A percentile compares a stretch with the other conserved stretches of the same genome.
phyloP scores from a whole-genome alignment of 1,140 invertebrate species.

The Drosophila guanche region DNA sequence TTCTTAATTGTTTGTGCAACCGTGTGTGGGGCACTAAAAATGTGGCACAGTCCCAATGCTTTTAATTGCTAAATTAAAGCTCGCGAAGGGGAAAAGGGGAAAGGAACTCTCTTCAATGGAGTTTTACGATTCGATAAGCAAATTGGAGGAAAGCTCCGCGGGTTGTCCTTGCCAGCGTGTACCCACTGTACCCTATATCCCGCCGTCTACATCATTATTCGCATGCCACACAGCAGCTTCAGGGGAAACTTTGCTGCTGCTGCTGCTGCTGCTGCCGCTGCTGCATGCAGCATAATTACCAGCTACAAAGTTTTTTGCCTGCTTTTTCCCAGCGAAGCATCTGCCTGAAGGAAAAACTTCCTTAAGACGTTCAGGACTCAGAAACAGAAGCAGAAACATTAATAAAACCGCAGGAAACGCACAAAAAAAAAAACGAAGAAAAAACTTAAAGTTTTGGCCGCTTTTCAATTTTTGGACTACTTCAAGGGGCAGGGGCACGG shows the following conservation, averaged over 20 bases:
- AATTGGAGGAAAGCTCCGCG: slow-evolving; percentile 17
- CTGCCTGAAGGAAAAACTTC: slow-evolving; percentile 38
- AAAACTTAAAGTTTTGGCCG: slow-evolving; percentile 62
- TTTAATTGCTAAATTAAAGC: slow-evolving; percentile 38
- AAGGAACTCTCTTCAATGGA: slow-evolving; percentile 2
- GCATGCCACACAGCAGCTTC: slow-evolving; percentile 53
- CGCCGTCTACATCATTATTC: slow-evolving; percentile 62
- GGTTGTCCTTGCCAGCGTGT: slow-evolving; percentile 5
- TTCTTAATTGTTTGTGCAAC: slow-evolving; percentile 70
- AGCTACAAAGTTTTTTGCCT: slow-evolving; percentile 51
- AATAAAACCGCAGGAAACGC: slow-evolving; percentile 54
- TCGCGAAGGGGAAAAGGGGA: background rate
- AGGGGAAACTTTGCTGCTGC: slow-evolving; percentile 38
- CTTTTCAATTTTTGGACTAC: slow-evolving; percentile 66
- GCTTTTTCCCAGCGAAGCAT: slow-evolving; percentile 26
- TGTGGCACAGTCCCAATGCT: slow-evolving; percentile 3
- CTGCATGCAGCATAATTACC: slow-evolving; percentile 71
- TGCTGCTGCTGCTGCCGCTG: too few relatives aligned
- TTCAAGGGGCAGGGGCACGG: slow-evolving; percentile 14
- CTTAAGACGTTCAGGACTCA: slow-evolving; percentile 41
- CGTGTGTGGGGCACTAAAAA: slow-evolving; percentile 40
- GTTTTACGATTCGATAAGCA: slow-evolving; percentile 21
- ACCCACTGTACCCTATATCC: slow-evolving; percentile 7
- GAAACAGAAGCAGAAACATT: slow-evolving; percentile 55
- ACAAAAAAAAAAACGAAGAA: slow-evolving; percentile 21